Evolutionary conservation across 35 echinoderm and acorn worm species (phyloP), one percentile per base, ranked within the genome.

Genomic region (Stichopus chloronotus): DNA sequence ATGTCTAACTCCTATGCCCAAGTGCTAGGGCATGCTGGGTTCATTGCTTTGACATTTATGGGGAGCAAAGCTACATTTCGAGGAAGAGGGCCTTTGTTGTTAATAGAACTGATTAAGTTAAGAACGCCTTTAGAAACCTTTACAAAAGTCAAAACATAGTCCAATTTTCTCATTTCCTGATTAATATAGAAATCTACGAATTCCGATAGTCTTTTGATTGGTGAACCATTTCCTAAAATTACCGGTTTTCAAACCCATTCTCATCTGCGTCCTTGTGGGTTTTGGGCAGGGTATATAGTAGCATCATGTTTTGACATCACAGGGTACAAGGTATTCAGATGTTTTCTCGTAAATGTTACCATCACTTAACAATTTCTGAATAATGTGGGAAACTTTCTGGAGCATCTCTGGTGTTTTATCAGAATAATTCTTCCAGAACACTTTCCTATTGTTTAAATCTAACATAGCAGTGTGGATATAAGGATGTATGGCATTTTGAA

Each of bases 181-280:
- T 76, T 76, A 16, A 76, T 76, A 76, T 6, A 76, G 14, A 76
- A 76, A 76, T 68, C 63, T 68, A 68, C 63, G 63, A 68, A 68
- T 68, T 8, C 17, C 17, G 8, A 9, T 9, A 68, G n/a, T n/a
- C n/a, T n/a, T n/a, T n/a, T n/a, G n/a, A n/a, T n/a, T n/a, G n/a
- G n/a, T n/a, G n/a, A n/a, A n/a, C n/a, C n/a, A n/a, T n/a, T n/a
- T n/a, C n/a, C n/a, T n/a, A n/a, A n/a, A n/a, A n/a, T n/a, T n/a
- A n/a, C n/a, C n/a, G n/a, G n/a, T n/a, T n/a, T n/a, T n/a, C 8
- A 68, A 9, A 68, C 63, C 63, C 63, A 68, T 68, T 68, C 63
- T 68, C 63, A 17, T 68, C 63, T 68, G 63, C 63, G 63, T 68
- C 63, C 63, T 68, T 68, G n/a, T n/a, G n/a, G n/a, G n/a, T n/a